These are phyloP conservation scores for Tetheella fluctuosa DNA, from an alignment of 2,888 invertebrate genomes.

Conservation along the genomic window DNA sequence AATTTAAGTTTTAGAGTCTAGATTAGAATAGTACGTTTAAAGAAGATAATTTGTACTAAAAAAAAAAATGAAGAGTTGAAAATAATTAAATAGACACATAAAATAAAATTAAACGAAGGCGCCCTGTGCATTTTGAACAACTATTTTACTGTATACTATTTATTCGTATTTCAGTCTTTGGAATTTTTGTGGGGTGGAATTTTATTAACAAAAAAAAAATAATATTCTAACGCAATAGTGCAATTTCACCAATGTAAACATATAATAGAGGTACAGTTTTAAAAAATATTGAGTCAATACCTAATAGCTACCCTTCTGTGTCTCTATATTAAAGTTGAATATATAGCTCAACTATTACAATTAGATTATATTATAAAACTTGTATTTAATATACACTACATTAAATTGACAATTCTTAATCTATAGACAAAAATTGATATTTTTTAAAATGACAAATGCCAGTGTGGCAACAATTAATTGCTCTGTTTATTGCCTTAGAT, in stretches of 20 bases:
- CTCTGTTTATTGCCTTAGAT: no score
- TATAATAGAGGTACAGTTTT: neutral
- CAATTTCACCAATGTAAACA: neutral
- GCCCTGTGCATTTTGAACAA: slow-evolving; percentile 1
- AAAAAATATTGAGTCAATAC: neutral
- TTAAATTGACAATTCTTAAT: slow-evolving; percentile 3
- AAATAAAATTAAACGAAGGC: no score
- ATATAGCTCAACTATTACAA: neutral
- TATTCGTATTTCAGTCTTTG: slow-evolving; percentile 48
- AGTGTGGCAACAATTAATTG: neutral
- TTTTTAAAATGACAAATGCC: neutral
- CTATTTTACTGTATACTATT: neutral
- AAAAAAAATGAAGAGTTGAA: neutral
- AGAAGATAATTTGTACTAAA: no score
- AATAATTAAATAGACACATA: neutral
- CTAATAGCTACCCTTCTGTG: neutral
- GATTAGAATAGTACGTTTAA: no score
- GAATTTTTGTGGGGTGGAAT: slow-evolving; percentile 52
- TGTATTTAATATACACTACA: neutral
- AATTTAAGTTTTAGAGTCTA: no score
- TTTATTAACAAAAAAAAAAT: slow-evolving; percentile 21
- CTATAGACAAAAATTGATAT: neutral
- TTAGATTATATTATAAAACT: neutral
- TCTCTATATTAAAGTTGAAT: neutral
- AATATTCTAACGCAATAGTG: slow-evolving; percentile 8